phyloP scores from a whole-genome alignment of 2,797 vertebrate genomes.

The Lutjanus argentimaculatus region DNA sequence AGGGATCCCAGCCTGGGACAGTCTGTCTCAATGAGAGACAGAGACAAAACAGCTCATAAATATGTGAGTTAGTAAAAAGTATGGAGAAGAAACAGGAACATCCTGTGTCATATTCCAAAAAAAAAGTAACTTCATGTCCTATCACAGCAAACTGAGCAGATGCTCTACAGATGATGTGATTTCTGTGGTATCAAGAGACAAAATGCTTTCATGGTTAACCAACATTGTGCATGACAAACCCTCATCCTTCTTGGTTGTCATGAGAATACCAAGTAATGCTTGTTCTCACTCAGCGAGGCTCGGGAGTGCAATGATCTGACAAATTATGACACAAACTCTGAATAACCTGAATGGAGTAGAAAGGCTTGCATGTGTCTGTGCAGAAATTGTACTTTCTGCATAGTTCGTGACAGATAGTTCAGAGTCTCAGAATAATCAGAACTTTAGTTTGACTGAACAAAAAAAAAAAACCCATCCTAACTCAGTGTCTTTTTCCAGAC shows the following conservation, averaged over 20 bases:
- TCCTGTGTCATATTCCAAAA: slow-evolving; percentile 20
- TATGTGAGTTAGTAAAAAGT: slow-evolving; percentile 46
- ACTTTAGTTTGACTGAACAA: not conserved
- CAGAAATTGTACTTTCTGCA: not conserved
- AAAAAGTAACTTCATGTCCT: slow-evolving; percentile 22
- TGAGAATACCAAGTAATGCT: slow-evolving; percentile 14
- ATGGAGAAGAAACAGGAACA: slow-evolving; percentile 49
- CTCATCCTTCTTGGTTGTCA: slow-evolving; percentile 23
- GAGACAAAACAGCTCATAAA: slow-evolving; percentile 61
- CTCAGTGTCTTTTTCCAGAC: not conserved
- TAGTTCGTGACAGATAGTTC: not conserved
- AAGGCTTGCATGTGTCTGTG: not conserved
- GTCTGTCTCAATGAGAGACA: slow-evolving; percentile 31
- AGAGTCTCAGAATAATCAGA: not conserved
- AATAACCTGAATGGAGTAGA: not conserved
- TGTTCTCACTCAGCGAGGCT: slow-evolving; percentile 10
- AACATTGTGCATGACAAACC: no score
- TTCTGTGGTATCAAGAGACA: slow-evolving; percentile 30
- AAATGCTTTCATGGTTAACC: slow-evolving; percentile 22
- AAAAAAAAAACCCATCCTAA: no score
- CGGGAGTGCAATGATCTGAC: slow-evolving; percentile 2
- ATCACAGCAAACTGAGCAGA: slow-evolving; percentile 39
- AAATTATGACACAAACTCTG: not conserved
- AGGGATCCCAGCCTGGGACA: slow-evolving; percentile 44
- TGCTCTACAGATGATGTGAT: slow-evolving; percentile 49